Percentiles rank a stretch among this genome's conserved stretches.
Conservation (phyloP, 2,113 vertebrate genomes). For the Bettongia penicillata region DNA sequence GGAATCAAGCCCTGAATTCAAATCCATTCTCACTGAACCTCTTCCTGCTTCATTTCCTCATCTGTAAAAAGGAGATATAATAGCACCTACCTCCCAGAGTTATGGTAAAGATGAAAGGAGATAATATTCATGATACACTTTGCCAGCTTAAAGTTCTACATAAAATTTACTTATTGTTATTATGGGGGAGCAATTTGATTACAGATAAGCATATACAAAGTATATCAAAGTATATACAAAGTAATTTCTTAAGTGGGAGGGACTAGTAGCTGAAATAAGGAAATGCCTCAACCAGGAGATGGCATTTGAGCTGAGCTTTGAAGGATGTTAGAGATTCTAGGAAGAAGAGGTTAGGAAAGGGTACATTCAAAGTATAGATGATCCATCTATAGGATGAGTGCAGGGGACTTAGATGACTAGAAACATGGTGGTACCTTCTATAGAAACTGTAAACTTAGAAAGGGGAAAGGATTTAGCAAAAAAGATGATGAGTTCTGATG, state of each 20-base stretch:
- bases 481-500: too few species aligned
- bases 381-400: too few species aligned
- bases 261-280: not conserved
- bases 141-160: not conserved
- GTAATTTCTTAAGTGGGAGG: not conserved
- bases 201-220: not conserved
- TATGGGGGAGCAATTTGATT: not conserved
- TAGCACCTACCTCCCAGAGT: not conserved
- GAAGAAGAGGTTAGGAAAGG: not conserved
- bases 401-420: too few species aligned
- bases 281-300: not conserved
- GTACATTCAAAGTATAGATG: not conserved
- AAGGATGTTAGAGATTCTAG: not conserved
- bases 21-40: too few species aligned
- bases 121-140: not conserved
- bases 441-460: too few species aligned
- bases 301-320: not conserved
- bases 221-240: not conserved
- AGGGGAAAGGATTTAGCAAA: too few species aligned
- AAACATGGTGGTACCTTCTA: too few species aligned
- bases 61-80: too few species aligned
- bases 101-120: not conserved
- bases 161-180: not conserved
- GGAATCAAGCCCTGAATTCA: too few species aligned
- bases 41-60: too few species aligned